Conservation (phyloP, 2,797 vertebrate genomes). For the Sternotherus odoratus region DNA sequence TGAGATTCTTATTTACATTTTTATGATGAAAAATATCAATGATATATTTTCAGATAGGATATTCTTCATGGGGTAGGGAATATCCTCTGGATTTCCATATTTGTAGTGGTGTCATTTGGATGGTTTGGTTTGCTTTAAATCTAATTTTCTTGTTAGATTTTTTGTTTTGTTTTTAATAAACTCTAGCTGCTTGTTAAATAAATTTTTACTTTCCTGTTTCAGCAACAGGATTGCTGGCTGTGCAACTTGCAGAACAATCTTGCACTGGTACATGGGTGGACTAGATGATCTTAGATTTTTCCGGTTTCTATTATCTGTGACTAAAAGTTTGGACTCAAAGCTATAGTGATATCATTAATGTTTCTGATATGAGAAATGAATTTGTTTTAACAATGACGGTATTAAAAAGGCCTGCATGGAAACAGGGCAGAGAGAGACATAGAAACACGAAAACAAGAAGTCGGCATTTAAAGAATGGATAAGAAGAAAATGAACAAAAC, state of each 20-base stretch:
- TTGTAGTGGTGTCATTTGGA: background rate
- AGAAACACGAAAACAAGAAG: background rate
- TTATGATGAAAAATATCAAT: background rate
- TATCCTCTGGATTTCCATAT: background rate
- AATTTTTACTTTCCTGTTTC: background rate
- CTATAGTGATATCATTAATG: background rate
- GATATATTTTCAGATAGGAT: background rate
- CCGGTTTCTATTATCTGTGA: background rate
- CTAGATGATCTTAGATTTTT: background rate
- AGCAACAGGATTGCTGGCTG: background rate
- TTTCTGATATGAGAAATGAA: background rate
- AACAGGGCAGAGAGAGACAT: rapidly evolving
- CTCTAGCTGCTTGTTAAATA: background rate
- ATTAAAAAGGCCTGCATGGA: background rate
- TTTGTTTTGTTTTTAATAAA: background rate
- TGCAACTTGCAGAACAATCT: background rate
- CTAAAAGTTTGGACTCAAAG: background rate
- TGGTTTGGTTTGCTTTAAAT: background rate
- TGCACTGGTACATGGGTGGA: background rate
- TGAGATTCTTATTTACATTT: background rate
- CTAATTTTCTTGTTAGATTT: background rate
- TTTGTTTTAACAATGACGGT: background rate
- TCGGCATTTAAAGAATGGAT: background rate
- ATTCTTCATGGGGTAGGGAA: background rate
- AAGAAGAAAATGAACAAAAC: background rate